Evolutionary conservation across 2,113 vertebrate genomes (phyloP), one percentile per base, ranked within the genome.

Genomic region (Nycticebus coucang): DNA sequence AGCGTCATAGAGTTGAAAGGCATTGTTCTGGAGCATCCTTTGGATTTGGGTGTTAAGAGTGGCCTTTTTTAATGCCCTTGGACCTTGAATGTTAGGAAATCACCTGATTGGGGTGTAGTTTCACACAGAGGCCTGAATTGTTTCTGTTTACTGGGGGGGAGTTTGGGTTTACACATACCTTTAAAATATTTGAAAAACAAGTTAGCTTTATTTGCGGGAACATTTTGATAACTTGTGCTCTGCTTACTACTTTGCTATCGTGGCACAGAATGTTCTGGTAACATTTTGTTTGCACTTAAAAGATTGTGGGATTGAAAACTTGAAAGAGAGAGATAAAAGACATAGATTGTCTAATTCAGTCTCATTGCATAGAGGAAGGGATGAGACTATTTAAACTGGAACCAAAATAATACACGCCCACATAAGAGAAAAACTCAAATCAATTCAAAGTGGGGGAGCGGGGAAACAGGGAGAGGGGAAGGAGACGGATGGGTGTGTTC

Each of bases 271-370:
- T 90, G 84, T 94, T 86, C 91, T 78, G n/a, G 50, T 93, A 92
- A 89, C 62, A 74, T 93, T 91, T 92, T 95, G 60, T 93, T 87
- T 95, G 55, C 9, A 62, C 60, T 95, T 87, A 3, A 41, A 72
- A 95, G 55, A 33, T 55, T 90, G 30, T 81, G 62, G 69, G 45
- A 93, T 88, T 82, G 66, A 78, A 79, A 96, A 66, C 62, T 71
- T 55, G 75, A 89, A 86, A 72, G 72, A 55, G 92, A 95, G 72
- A 94, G 10, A 1, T 75, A n/a, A 53, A 55, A 93, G 41, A 72
- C 21, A 60, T 60, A 74, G n/a, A 33, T 85, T 75, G 35, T 85
- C 45, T 53, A 79, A 37, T 89, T 74, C 50, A 53, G 19, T 57
- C 55, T 93, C 3, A 1, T 60, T 68, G 72, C 62, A 17, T 78